Conservation (phyloP, 1,140 invertebrate genomes). For the Diprion similis region DNA sequence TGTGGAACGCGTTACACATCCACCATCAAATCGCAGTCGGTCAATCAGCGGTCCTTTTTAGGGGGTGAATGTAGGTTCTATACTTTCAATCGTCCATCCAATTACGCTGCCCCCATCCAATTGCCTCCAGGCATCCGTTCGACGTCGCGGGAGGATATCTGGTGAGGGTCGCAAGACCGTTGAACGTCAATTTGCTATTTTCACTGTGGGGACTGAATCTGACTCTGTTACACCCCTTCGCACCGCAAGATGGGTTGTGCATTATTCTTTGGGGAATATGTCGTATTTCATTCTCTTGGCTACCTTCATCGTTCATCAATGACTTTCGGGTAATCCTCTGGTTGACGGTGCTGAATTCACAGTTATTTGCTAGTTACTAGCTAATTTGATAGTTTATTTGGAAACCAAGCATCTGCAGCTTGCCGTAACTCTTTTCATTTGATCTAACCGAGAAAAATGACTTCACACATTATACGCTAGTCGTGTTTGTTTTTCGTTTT, state of each 20-base stretch:
- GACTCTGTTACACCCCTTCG: conserved; percentile 36
- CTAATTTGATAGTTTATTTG: too few species aligned
- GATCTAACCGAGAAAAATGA: too few species aligned
- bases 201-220: conserved; percentile 24
- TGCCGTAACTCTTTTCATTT: too few species aligned
- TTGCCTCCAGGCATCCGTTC: conserved; percentile 4
- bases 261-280: conserved; percentile 55
- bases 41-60: conserved; percentile 1
- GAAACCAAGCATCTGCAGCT: too few species aligned
- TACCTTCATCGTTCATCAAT: too few species aligned
- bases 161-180: conserved; percentile 38
- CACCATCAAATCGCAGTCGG: neutral
- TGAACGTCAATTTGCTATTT: conserved; percentile 52
- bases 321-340: too few species aligned
- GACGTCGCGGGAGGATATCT: neutral
- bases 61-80: neutral
- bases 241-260: conserved; percentile 45
- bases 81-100: conserved; percentile 6
- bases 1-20: too few species aligned
- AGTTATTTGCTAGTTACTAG: too few species aligned
- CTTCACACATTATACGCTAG: too few species aligned
- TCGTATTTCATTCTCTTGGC: conserved; percentile 12
- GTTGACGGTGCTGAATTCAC: too few species aligned
- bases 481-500: too few species aligned
- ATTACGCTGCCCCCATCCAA: neutral